A percentile compares a stretch with the other conserved stretches of the same genome.
Conservation (phyloP, 2,797 vertebrate genomes). For the Pithecia hirsuta region DNA sequence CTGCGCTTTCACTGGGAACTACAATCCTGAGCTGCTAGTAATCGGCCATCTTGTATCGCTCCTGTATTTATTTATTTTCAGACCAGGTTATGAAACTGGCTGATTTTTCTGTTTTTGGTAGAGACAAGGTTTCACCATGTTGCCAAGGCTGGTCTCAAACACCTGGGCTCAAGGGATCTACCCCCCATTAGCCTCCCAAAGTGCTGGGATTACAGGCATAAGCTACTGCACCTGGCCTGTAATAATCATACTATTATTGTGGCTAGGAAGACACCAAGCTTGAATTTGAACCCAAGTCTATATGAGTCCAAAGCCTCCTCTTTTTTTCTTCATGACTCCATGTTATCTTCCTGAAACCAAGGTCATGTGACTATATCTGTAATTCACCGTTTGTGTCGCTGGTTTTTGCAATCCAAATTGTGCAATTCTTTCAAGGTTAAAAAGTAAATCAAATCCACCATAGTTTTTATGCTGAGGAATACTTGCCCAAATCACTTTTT, state of each 20-base stretch:
- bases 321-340: not conserved
- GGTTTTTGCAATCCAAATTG: not conserved
- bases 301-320: not conserved
- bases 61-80: not conserved
- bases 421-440: not conserved
- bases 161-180: not conserved
- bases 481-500: not conserved
- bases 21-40: no score
- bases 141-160: no score
- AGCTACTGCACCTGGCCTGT: not conserved
- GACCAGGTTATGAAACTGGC: not conserved
- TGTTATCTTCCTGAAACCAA: not conserved
- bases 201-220: not conserved
- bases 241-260: not conserved
- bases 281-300: not conserved
- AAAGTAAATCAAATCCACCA: not conserved
- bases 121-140: not conserved
- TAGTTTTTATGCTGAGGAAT: not conserved
- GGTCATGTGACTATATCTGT: not conserved
- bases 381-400: not conserved
- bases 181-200: not conserved
- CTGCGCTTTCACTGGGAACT: no score
- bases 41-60: no score
- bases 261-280: not conserved
- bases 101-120: not conserved